A percentile compares a stretch with the other conserved stretches of the same genome.
These are phyloP conservation scores for Eristalinus sepulchralis DNA, from an alignment of 2,888 invertebrate genomes.

Conservation along the genomic window DNA sequence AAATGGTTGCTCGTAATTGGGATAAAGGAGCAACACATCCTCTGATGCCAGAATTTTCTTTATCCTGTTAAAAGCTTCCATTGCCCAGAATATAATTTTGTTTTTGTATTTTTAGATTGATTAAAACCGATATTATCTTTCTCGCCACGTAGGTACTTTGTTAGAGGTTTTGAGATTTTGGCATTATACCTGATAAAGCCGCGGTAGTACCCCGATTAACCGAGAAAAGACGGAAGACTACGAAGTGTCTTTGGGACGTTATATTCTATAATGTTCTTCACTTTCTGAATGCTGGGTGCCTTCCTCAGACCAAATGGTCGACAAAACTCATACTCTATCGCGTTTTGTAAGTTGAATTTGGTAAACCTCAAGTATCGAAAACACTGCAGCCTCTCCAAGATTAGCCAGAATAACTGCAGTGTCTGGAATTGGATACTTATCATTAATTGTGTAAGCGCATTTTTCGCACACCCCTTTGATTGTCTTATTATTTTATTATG, in stretches of 20 bases:
- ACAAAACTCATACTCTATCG: neutral
- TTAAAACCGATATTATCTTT: no score
- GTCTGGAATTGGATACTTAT: slow-evolving; percentile 20
- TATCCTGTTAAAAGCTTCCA: neutral
- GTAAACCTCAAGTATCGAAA: slow-evolving; percentile 16
- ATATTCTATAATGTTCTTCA: slow-evolving; percentile 28
- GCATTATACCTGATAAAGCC: no score
- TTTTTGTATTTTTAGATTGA: neutral
- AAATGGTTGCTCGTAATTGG: slow-evolving; percentile 31
- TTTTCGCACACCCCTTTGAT: slow-evolving; percentile 21
- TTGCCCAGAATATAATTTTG: neutral
- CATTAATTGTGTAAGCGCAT: slow-evolving; percentile 23
- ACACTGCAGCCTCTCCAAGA: neutral
- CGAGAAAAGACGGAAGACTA: no score
- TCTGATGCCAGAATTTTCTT: neutral
- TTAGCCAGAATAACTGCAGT: slow-evolving; percentile 1
- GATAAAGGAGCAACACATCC: neutral
- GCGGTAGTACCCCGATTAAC: no score
- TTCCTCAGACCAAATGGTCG: neutral
- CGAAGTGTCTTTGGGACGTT: slow-evolving; percentile 14
- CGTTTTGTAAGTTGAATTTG: slow-evolving; percentile 3
- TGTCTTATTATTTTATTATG: slow-evolving; percentile 21
- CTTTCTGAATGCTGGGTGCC: slow-evolving; percentile 30
- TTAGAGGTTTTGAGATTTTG: no score
- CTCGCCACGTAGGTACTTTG: neutral